Percentiles rank a stretch among this genome's conserved stretches.
Conservation (phyloP, 2,888 invertebrate species). For the Camponotus fellah region DNA sequence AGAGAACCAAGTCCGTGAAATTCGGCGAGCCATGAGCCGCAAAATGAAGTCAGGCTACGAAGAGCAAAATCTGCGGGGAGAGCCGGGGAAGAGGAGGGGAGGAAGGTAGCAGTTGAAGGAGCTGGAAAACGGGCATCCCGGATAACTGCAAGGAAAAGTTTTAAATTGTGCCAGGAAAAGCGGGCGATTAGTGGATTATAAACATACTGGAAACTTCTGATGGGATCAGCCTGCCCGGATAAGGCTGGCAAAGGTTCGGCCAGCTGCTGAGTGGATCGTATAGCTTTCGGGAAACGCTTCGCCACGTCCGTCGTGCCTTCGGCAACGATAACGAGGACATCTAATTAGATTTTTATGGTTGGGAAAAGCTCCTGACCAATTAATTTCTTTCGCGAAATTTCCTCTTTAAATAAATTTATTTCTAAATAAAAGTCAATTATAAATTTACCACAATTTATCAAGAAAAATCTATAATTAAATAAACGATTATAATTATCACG, state of each 20-base stretch:
- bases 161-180: constrained; percentile 83
- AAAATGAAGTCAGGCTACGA: constrained; percentile 82
- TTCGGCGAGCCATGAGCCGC: constrained; percentile 84
- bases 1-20: constrained; percentile 74
- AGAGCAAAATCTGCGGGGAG: constrained; percentile 64
- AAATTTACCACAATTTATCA: neutral
- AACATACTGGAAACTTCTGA: constrained; percentile 84
- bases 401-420: neutral
- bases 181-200: constrained; percentile 85
- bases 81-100: constrained; percentile 52
- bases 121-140: constrained; percentile 64
- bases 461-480: neutral
- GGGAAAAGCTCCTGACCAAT: neutral
- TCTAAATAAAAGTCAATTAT: constrained; percentile 3
- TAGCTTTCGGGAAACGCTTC: constrained; percentile 52
- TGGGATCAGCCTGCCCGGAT: constrained; percentile 76
- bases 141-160: constrained; percentile 81
- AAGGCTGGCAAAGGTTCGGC: constrained; percentile 52
- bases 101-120: constrained; percentile 57
- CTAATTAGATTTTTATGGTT: constrained; percentile 29
- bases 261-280: constrained; percentile 62
- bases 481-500: neutral
- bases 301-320: constrained; percentile 21
- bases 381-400: neutral
- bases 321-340: constrained; percentile 28